A percentile compares a stretch with the other conserved stretches of the same genome.
phyloP scores from a whole-genome alignment of 2,113 vertebrate species.

The Cnemophilus loriae region DNA sequence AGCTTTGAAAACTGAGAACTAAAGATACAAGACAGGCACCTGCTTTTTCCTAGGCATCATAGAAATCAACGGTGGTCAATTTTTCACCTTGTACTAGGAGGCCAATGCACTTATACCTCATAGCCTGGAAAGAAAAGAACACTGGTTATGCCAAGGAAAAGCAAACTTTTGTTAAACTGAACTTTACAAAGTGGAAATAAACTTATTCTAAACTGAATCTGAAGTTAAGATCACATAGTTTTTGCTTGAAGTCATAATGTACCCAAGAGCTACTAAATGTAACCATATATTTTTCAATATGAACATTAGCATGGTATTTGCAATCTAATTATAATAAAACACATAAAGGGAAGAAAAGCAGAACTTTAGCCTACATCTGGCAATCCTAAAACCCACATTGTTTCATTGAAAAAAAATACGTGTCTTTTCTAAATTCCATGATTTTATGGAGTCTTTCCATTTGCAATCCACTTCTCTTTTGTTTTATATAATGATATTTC shows the following conservation, averaged over 20 bases:
- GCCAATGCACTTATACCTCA: not conserved
- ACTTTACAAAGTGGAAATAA: not conserved
- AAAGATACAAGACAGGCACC: not conserved
- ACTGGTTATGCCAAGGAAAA: not conserved
- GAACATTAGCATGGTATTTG: not conserved
- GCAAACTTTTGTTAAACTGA: not conserved
- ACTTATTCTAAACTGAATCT: not conserved
- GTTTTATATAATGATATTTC: not conserved
- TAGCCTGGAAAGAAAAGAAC: not conserved
- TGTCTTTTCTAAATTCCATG: not conserved
- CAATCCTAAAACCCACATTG: fast-evolving
- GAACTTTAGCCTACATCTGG: not conserved
- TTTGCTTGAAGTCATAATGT: not conserved
- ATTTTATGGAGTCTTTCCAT: not conserved
- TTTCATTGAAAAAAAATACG: not conserved
- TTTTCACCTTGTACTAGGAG: not conserved
- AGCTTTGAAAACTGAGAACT: not conserved
- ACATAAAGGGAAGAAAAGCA: not conserved
- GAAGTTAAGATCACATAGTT: not conserved
- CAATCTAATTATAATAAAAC: not conserved
- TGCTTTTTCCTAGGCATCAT: not conserved
- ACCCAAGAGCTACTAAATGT: not conserved
- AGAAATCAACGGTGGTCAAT: not conserved
- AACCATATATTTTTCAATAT: not conserved
- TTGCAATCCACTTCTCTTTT: not conserved